Percentiles rank a stretch among this genome's conserved stretches.
phyloP scores from a whole-genome alignment of 2,888 invertebrate species.

The Polydrusus tereticollis region DNA sequence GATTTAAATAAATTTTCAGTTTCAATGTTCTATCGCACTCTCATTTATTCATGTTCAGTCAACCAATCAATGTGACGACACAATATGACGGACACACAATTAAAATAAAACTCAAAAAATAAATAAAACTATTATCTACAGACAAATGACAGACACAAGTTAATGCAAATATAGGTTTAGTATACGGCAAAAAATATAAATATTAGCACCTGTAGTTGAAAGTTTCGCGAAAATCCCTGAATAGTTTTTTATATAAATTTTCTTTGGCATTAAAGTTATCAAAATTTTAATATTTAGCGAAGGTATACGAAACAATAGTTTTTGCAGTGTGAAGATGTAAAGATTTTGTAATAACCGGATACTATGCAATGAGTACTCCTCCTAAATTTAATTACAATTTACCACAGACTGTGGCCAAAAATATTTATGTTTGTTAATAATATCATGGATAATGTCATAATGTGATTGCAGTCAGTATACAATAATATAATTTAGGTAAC shows the following conservation, averaged over 20 bases:
- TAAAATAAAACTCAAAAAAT: conserved; percentile 56
- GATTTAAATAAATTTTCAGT: conserved; percentile 30
- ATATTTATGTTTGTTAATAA: not conserved
- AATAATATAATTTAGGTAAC: conserved; percentile 2
- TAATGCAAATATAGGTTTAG: conserved; percentile 59
- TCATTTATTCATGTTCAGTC: conserved; percentile 54
- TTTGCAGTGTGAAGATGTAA: too few relatives aligned
- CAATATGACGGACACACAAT: conserved; percentile 65
- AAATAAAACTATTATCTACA: conserved; percentile 64
- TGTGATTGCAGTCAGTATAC: not conserved
- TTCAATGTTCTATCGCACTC: conserved; percentile 32
- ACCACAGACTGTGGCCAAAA: not conserved
- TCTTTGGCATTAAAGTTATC: too few relatives aligned
- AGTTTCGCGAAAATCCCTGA: too few relatives aligned
- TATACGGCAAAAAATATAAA: conserved; percentile 59
- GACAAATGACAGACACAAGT: conserved; percentile 70
- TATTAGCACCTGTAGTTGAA: conserved; percentile 49
- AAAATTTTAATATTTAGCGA: too few relatives aligned
- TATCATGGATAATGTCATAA: not conserved
- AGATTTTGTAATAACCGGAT: too few relatives aligned
- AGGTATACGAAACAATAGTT: too few relatives aligned
- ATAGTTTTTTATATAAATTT: too few relatives aligned
- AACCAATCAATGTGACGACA: conserved; percentile 62
- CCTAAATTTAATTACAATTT: too few relatives aligned
- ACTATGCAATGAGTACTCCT: too few relatives aligned